Evolutionary conservation across 2,113 vertebrate genomes (phyloP).

Genomic region (Tragelaphus scriptus): DNA sequence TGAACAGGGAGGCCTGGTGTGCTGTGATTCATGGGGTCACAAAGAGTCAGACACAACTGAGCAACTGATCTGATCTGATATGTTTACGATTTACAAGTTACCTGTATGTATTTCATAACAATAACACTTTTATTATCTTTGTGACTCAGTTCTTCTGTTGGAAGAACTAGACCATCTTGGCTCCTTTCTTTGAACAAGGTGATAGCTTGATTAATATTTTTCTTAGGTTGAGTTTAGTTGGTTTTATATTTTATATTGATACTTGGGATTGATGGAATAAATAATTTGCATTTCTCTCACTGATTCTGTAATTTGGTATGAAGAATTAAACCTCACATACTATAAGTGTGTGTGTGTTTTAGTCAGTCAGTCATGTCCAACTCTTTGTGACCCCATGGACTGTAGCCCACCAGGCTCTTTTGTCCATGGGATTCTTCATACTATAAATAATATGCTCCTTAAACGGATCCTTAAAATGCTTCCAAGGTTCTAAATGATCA

Average conservation of each 20-base stretch:
- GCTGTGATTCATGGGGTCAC: too few species aligned
- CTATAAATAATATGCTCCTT: not conserved
- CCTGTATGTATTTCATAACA: not conserved
- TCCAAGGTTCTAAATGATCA: not conserved
- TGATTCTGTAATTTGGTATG: not conserved
- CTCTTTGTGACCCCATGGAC: not conserved
- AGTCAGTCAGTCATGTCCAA: not conserved
- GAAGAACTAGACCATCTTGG: not conserved
- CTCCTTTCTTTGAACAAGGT: not conserved
- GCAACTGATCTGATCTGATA: too few species aligned
- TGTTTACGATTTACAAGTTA: not conserved
- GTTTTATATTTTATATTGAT: not conserved
- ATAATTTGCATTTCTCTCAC: not conserved
- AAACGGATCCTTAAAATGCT: not conserved
- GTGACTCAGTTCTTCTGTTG: not conserved
- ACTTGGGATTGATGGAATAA: not conserved
- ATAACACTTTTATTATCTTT: not conserved
- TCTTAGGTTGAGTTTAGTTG: not conserved
- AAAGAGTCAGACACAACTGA: too few species aligned
- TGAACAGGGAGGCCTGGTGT: too few species aligned
- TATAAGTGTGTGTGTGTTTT: not conserved
- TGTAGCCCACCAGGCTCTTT: not conserved
- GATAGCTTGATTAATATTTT: not conserved
- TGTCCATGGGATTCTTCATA: not conserved
- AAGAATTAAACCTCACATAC: not conserved